Evolutionary conservation across 2,113 vertebrate species (phyloP), one percentile per base, ranked within the genome.

Genomic region (Ivindomyrus marchei): DNA sequence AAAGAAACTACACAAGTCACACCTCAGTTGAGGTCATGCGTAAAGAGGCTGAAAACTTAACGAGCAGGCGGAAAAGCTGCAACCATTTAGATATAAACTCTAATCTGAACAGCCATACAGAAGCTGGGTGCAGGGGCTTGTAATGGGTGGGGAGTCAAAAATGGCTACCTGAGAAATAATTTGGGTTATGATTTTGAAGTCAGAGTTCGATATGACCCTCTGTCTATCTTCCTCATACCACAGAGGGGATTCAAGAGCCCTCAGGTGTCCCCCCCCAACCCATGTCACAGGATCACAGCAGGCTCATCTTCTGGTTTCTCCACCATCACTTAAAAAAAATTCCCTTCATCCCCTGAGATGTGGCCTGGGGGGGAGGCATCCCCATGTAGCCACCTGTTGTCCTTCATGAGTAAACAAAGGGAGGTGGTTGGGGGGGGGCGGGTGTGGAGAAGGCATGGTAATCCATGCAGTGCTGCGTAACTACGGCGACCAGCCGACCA

Each of bases 361-460:
- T 62, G 39, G 17, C 10, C 77, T 19, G 9, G 24, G 45, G 39
- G 42, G 45, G 7, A 36, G 31, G 4, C 9, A 15, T 11, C 9
- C 15, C 52, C 19, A 13, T 24, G 3, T 24, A 58, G 3, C 89
- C 89, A 89, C 52, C 89, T 89, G 89, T 42, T 58, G 77, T 62
- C 89, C 27, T 84, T 84, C 42, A n/a, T 52, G 13, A 80, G 62
- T 46, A 89, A 36, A 77, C 66, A 89, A 66, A 39, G 11, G 88
- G 46, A 87, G 70, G 47, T 10, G 88, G 8, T 53, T 5, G 62
- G 13, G 21, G 5, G 31, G 42, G 47, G 47, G 15, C 6, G 8
- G 83, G 45, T 10, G 4, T 49, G 21, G 24, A n/a, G 24, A 27
- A 11, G 5, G 45, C 24, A 24, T 46, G 39, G 45, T n/a, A 80